phyloP scores from a whole-genome alignment of 2,113 vertebrate genomes.

The Grus americana region DNA sequence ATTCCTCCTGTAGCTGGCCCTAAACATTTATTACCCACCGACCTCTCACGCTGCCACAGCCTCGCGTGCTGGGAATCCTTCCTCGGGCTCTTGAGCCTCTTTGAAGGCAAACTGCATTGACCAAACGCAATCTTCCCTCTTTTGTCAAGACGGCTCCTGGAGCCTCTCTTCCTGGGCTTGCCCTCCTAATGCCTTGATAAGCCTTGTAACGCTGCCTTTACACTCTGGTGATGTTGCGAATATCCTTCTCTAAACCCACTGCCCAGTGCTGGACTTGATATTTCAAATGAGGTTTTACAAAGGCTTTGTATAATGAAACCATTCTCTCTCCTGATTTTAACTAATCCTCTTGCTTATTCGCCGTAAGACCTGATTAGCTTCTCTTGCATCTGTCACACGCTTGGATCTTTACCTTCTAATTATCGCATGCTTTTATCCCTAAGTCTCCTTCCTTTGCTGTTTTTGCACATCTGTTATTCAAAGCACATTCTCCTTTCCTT shows the following conservation, averaged over 20 bases:
- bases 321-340: background rate
- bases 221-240: background rate
- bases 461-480: background rate
- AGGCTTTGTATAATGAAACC: background rate
- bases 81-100: background rate
- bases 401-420: background rate
- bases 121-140: background rate
- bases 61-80: background rate
- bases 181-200: background rate
- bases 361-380: background rate
- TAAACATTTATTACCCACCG: too few species aligned
- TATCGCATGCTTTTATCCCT: background rate
- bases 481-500: background rate
- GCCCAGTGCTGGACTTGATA: background rate
- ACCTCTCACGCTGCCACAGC: background rate
- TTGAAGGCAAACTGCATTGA: background rate
- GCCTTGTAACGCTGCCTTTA: background rate
- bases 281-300: background rate
- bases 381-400: background rate
- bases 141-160: background rate
- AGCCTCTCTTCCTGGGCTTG: background rate
- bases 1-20: background rate
- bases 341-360: constrained; percentile 20
- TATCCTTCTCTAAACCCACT: background rate
- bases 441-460: background rate